These are phyloP conservation scores for Platycheirus rosarum DNA, from an alignment of 2,888 invertebrate genomes.

Conservation along the genomic window DNA sequence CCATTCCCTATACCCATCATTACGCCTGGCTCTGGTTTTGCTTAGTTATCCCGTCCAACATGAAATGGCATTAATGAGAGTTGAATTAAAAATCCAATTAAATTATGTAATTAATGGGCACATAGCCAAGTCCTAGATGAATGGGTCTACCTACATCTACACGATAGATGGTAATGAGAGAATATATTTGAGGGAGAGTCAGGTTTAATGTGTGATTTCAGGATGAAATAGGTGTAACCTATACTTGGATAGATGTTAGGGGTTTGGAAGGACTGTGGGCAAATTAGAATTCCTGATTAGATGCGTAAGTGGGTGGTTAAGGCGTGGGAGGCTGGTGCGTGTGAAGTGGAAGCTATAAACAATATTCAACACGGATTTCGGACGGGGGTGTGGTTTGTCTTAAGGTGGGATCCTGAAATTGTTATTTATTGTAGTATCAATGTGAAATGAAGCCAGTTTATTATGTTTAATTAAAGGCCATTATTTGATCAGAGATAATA, in stretches of 20 bases:
- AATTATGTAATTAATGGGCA: slow-evolving; percentile 53
- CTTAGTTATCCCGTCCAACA: slow-evolving; percentile 18
- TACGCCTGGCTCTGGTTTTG: background rate
- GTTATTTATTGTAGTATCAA: slow-evolving; percentile 10
- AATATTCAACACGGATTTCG: slow-evolving; percentile 4
- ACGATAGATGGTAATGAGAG: slow-evolving; percentile 24
- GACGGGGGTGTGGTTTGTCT: background rate
- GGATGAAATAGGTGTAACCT: background rate
- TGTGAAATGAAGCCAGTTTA: slow-evolving; percentile 9
- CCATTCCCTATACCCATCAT: background rate
- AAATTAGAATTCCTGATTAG: slow-evolving; percentile 10
- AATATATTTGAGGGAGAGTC: background rate
- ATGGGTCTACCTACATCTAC: background rate
- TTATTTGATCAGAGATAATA: too few species aligned
- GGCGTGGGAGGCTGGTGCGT: background rate
- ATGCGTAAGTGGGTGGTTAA: background rate
- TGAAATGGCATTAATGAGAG: slow-evolving; percentile 53
- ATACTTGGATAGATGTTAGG: too few species aligned
- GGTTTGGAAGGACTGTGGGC: background rate
- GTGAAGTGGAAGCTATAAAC: background rate
- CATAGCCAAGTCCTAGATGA: slow-evolving; percentile 25
- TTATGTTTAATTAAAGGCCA: slow-evolving; percentile 12
- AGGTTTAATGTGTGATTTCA: slow-evolving; percentile 26
- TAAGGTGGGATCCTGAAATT: slow-evolving; percentile 8
- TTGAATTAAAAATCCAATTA: slow-evolving; percentile 64